Evolutionary conservation across 1,140 invertebrate genomes (phyloP), one percentile per base, ranked within the genome.

Genomic region (Megalonaias nervosa): DNA sequence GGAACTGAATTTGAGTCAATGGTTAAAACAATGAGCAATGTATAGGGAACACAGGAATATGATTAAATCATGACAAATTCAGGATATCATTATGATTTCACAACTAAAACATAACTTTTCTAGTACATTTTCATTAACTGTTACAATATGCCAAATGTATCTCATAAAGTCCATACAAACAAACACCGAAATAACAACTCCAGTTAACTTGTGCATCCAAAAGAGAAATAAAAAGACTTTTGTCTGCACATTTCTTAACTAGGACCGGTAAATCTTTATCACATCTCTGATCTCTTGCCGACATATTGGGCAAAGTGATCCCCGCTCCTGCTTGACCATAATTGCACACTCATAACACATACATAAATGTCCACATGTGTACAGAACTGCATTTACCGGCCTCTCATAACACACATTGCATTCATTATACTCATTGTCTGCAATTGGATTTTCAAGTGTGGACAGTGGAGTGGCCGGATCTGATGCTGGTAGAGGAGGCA

Each of bases 341-440:
- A 95, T 96, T 97, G 97, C 97, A 91, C 97, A 99, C n/a, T 96
- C 93, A 87, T 97, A 99, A 89, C 98, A 99, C 97, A 99, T 98
- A 87, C 98, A 99, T 96, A 99, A 98, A 92, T 99, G 97, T 60
- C 98, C 97, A 90, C 98, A 99, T 92, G 95, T 97, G 88, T 99
- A 99, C 23, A 99, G 92, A 26, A 98, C 97, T 83, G 95, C 95
- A 90, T 99, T 96, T 67, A 98, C 96, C 70, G 94, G 93, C 82
- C 96, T 94, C 89, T 99, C 97, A 87, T 97, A 98, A 91, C 98
- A 99, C 67, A 99, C 97, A 0, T 95, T 96, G 91, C 97, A 99
- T 87, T 98, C 97, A 61, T 80, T 78, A 55, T 68, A 64, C 55
- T 84, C 82, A 71, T 81, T 79, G 65, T 86, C 81, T 16, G 67